A percentile compares a stretch with the other conserved stretches of the same genome.
These are phyloP conservation scores for Osmoderma eremita DNA, from an alignment of 2,888 invertebrate species.

Conservation along the genomic window DNA sequence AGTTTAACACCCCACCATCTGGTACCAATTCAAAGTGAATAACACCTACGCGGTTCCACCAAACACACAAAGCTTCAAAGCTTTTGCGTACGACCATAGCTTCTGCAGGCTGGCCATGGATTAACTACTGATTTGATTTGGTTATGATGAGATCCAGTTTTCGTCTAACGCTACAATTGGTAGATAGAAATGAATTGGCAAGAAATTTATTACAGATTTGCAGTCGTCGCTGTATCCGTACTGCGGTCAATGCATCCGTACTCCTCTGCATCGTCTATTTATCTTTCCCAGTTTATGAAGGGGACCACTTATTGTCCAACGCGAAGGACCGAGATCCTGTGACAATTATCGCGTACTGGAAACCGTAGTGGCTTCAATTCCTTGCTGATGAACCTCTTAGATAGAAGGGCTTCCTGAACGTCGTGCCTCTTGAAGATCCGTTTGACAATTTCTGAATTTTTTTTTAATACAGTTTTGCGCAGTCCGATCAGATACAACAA, in stretches of 20 bases:
- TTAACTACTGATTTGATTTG: not conserved
- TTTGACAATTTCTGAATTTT: too few relatives aligned
- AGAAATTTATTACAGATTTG: slow-evolving; percentile 1
- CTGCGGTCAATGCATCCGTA: too few relatives aligned
- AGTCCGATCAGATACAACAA: too few relatives aligned
- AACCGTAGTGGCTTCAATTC: not conserved
- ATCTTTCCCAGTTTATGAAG: not conserved
- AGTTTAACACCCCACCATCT: not conserved
- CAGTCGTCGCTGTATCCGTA: not conserved
- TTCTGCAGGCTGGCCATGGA: not conserved
- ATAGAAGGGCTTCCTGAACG: too few relatives aligned
- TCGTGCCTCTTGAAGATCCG: too few relatives aligned
- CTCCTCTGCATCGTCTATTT: too few relatives aligned
- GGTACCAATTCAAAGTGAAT: slow-evolving; percentile 18
- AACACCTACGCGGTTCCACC: not conserved
- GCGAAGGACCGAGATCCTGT: too few relatives aligned
- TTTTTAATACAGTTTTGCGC: too few relatives aligned
- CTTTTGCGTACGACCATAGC: not conserved
- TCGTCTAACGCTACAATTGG: not conserved
- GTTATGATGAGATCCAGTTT: not conserved
- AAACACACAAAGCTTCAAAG: not conserved
- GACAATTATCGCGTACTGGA: slow-evolving; percentile 6
- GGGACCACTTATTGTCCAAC: not conserved
- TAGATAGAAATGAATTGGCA: not conserved
- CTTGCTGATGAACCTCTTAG: too few relatives aligned